Percentiles rank a stretch among this genome's conserved stretches.
Evolutionary conservation across 2,797 vertebrate species (phyloP).

Genomic region (Enteromius treurensis): DNA sequence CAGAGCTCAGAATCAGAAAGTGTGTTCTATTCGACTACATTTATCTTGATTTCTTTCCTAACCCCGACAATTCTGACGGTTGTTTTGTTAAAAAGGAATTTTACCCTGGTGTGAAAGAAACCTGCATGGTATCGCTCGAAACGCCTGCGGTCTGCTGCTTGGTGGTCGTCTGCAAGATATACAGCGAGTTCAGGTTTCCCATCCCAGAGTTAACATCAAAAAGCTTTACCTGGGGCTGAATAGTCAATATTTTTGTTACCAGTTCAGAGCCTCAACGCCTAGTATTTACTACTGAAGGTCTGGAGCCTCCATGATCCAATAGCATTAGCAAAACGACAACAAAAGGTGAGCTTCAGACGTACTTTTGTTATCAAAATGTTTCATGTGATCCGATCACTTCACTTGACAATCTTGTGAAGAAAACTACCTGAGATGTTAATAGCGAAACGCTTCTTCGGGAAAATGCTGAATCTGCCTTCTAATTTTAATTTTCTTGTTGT

Average conservation of each 20-base stretch:
- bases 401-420: neutral
- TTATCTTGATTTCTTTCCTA: neutral
- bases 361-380: neutral
- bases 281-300: neutral
- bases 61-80: neutral
- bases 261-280: neutral
- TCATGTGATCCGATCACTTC: neutral
- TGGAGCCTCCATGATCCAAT: neutral
- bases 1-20: conserved; percentile 68
- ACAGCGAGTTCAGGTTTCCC: neutral
- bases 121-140: neutral
- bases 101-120: neutral
- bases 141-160: neutral
- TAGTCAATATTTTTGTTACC: neutral
- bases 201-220: conserved; percentile 2
- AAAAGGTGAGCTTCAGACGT: neutral
- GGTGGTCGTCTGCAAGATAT: neutral
- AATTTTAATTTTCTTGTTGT: neutral
- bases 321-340: neutral
- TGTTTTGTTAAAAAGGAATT: conserved; percentile 5
- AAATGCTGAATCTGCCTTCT: neutral
- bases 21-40: conserved; percentile 30
- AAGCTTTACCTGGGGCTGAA: conserved; percentile 1
- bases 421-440: neutral
- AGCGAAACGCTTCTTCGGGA: neutral